Evolutionary conservation across 1,140 invertebrate genomes (phyloP).

Genomic region (Ceratitis capitata): DNA sequence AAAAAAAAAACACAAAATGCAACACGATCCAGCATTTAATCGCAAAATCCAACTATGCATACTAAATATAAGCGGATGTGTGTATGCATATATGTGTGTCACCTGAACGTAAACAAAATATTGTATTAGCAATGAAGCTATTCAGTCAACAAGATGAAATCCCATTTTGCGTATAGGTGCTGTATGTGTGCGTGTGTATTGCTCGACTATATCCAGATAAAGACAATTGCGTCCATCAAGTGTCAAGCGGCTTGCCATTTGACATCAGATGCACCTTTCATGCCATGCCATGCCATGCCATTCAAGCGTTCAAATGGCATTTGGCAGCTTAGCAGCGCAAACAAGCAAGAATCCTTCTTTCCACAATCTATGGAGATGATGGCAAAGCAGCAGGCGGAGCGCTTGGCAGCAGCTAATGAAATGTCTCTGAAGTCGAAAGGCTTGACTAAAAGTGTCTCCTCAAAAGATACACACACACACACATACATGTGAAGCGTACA

Average conservation of each 20-base stretch:
- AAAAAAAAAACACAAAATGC: too few relatives aligned
- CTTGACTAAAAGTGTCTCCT: background rate
- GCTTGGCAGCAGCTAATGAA: slow-evolving; percentile 29
- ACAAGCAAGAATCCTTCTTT: background rate
- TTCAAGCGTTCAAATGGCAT: slow-evolving; percentile 34
- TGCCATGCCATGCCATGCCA: background rate
- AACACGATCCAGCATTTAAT: background rate
- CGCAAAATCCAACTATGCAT: background rate
- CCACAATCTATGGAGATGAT: too few relatives aligned
- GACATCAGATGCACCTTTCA: slow-evolving; percentile 30
- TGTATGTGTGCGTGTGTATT: too few relatives aligned
- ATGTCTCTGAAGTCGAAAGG: background rate
- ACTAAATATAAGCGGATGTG: background rate
- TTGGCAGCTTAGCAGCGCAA: slow-evolving; percentile 11
- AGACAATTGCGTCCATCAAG: slow-evolving; percentile 33
- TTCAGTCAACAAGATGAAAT: slow-evolving; percentile 1
- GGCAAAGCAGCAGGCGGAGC: background rate
- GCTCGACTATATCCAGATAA: too few relatives aligned
- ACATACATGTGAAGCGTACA: background rate
- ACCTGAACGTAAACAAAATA: background rate
- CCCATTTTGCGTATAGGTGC: background rate
- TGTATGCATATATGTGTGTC: background rate
- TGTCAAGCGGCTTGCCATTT: slow-evolving; percentile 13
- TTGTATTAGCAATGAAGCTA: background rate
- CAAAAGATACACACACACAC: background rate